Conservation (phyloP, 2,888 invertebrate genomes). For the Exocentrus adspersus region DNA sequence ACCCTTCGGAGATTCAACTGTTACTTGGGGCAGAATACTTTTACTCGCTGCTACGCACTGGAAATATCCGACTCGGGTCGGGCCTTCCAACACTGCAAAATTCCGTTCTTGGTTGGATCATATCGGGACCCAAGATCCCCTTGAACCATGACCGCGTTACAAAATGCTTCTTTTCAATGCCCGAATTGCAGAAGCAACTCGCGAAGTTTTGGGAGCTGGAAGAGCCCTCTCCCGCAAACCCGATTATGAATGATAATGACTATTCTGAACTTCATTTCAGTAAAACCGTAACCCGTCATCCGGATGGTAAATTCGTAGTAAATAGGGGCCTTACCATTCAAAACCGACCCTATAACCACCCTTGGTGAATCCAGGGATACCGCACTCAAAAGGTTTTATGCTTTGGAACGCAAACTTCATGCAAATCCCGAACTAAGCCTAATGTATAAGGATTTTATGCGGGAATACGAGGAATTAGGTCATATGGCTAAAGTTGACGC, state of each 20-base stretch:
- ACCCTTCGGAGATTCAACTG: no score
- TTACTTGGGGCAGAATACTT: no score
- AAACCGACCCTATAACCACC: constrained; percentile 5
- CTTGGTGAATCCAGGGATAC: constrained; percentile 33
- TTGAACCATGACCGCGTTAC: not conserved
- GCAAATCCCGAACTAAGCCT: constrained; percentile 26
- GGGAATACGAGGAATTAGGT: constrained; percentile 34
- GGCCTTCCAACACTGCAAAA: constrained; percentile 28
- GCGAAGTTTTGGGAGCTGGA: constrained; percentile 29
- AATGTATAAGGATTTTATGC: constrained; percentile 36
- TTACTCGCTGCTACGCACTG: no score
- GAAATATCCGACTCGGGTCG: constrained; percentile 24
- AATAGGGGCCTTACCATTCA: constrained; percentile 30
- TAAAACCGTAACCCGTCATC: constrained; percentile 7
- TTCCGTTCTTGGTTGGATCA: constrained; percentile 34
- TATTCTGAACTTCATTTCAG: constrained; percentile 25
- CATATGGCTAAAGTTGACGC: constrained; percentile 34
- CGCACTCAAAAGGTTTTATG: constrained; percentile 24
- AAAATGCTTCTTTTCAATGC: constrained; percentile 2
- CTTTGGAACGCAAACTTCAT: constrained; percentile 31
- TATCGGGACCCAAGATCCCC: constrained; percentile 21
- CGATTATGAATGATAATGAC: constrained; percentile 1
- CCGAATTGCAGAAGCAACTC: constrained; percentile 3
- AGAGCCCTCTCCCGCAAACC: constrained; percentile 1
- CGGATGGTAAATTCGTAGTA: constrained; percentile 32